A percentile compares a stretch with the other conserved stretches of the same genome.
Evolutionary conservation across 1,140 invertebrate genomes (phyloP).

Genomic region (Chelonus insularis): DNA sequence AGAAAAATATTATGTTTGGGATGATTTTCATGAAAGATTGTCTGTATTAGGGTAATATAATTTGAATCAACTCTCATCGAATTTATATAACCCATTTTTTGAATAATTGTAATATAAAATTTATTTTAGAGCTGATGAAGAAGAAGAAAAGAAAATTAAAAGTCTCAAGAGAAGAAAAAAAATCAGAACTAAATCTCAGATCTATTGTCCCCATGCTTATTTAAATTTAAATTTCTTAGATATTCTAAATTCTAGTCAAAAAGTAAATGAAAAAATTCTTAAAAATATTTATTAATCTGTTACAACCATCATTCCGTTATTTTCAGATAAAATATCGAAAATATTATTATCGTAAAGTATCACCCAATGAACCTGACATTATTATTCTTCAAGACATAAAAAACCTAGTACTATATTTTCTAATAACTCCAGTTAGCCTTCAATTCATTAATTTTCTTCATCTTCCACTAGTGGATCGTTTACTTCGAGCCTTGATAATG

Average conservation of each 20-base stretch:
- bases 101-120: not conserved
- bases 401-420: slow-evolving; percentile 65
- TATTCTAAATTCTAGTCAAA: slow-evolving; percentile 40
- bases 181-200: slow-evolving; percentile 20
- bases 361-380: slow-evolving; percentile 59
- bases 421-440: slow-evolving; percentile 58
- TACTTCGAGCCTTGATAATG: slow-evolving; percentile 65
- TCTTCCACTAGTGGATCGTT: slow-evolving; percentile 62
- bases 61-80: not conserved
- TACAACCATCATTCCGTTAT: no score
- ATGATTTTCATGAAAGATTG: slow-evolving; percentile 51
- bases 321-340: slow-evolving; percentile 63
- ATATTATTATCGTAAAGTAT: slow-evolving; percentile 62
- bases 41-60: slow-evolving; percentile 51
- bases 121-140: slow-evolving; percentile 23
- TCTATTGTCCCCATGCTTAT: slow-evolving; percentile 43
- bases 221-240: slow-evolving; percentile 45
- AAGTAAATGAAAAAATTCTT: slow-evolving; percentile 35
- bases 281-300: slow-evolving; percentile 13
- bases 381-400: slow-evolving; percentile 69
- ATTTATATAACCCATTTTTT: slow-evolving; percentile 1
- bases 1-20: slow-evolving; percentile 58
- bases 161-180: slow-evolving; percentile 12
- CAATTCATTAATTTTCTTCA: slow-evolving; percentile 66
- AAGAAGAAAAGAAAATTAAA: slow-evolving; percentile 37